Evolutionary conservation across 1,140 invertebrate species (phyloP).

Genomic region (Chironomus tepperi): DNA sequence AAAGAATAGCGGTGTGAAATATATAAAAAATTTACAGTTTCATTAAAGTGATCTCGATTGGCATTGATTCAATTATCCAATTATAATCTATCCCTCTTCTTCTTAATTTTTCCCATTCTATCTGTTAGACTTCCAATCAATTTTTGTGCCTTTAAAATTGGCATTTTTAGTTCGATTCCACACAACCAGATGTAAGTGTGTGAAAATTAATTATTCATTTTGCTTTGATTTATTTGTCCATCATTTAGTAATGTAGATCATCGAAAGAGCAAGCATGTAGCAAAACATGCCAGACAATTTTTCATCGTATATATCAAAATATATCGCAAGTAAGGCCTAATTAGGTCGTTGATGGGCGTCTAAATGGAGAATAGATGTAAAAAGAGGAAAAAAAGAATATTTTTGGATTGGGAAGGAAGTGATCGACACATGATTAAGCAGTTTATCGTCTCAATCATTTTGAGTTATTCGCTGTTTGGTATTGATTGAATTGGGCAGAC

Average conservation of each 20-base stretch:
- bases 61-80: slow-evolving; percentile 13
- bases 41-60: not conserved
- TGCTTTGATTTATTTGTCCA: too few species aligned
- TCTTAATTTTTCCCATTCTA: too few species aligned
- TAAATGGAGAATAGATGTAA: not conserved
- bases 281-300: too few species aligned
- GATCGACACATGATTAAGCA: not conserved
- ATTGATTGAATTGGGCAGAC: not conserved
- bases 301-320: too few species aligned
- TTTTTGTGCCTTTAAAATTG: too few species aligned
- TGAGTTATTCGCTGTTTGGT: not conserved
- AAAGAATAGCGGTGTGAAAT: not conserved
- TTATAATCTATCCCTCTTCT: not conserved
- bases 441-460: not conserved
- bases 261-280: too few species aligned
- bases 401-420: not conserved
- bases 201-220: too few species aligned
- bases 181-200: too few species aligned
- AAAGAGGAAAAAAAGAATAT: not conserved
- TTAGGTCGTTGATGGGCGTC: not conserved
- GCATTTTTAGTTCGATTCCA: too few species aligned
- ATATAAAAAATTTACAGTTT: slow-evolving; percentile 7
- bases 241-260: too few species aligned
- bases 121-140: too few species aligned
- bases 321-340: not conserved